Evolutionary conservation across 2,888 invertebrate genomes (phyloP).

Genomic region (Eubasilissa splendida): DNA sequence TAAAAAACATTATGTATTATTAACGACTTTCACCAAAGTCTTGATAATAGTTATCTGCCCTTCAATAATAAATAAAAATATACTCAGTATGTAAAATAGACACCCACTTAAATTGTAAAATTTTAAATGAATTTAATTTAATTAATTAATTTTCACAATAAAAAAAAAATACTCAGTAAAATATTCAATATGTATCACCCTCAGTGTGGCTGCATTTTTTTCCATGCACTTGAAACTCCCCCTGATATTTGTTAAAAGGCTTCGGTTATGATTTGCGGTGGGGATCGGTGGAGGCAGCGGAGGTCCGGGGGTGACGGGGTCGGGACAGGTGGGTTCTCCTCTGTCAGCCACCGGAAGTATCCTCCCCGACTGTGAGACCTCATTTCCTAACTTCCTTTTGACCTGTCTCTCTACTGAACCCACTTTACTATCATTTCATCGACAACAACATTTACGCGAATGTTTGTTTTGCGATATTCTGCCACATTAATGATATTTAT

Average conservation of each 20-base stretch:
- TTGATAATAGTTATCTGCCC: too few relatives aligned
- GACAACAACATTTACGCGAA: not conserved
- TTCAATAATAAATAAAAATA: too few relatives aligned
- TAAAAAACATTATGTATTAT: too few relatives aligned
- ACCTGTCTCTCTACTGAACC: constrained; percentile 38
- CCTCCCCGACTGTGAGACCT: constrained; percentile 50
- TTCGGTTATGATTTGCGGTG: not conserved
- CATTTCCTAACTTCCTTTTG: constrained; percentile 53
- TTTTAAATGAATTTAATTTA: too few relatives aligned
- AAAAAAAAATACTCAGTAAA: not conserved
- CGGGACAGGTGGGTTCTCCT: constrained; percentile 18
- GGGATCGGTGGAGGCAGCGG: not conserved
- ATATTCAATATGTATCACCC: not conserved
- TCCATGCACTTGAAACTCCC: too few relatives aligned
- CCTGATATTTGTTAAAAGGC: not conserved
- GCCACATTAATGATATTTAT: not conserved
- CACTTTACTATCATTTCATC: constrained; percentile 14
- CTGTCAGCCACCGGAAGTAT: constrained; percentile 49
- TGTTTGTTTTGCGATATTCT: not conserved
- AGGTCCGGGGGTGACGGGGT: not conserved
- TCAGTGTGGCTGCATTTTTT: not conserved
- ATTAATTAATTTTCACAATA: too few relatives aligned
- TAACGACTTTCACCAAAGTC: too few relatives aligned
- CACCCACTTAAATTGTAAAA: too few relatives aligned
- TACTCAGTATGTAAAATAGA: too few relatives aligned